These are phyloP conservation scores for Helobdella robusta DNA, from an alignment of 2,888 invertebrate species.

Conservation along the genomic window DNA sequence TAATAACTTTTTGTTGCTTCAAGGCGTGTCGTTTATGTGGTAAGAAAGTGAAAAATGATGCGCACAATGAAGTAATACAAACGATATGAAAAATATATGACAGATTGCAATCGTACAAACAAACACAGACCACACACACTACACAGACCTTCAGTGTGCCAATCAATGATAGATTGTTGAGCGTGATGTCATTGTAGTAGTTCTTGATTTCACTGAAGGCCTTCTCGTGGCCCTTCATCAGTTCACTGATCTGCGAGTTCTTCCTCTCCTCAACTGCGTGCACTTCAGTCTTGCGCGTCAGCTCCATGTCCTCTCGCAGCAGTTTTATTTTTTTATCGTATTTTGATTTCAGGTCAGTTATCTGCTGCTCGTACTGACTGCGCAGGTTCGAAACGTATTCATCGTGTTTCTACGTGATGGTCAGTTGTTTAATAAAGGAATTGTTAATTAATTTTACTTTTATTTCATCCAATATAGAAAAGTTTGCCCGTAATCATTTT, in stretches of 20 bases:
- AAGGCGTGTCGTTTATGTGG: too few species aligned
- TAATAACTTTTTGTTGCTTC: too few species aligned
- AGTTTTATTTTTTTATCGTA: slow-evolving; percentile 66
- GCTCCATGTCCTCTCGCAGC: slow-evolving; percentile 66
- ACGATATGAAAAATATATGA: background rate
- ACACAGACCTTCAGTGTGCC: slow-evolving; percentile 66
- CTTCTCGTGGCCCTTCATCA: slow-evolving; percentile 71
- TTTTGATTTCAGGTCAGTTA: slow-evolving; percentile 61
- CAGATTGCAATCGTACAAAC: too few species aligned
- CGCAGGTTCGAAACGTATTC: slow-evolving; percentile 56
- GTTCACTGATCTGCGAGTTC: slow-evolving; percentile 70
- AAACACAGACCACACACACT: too few species aligned
- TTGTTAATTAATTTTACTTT: too few species aligned
- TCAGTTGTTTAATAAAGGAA: too few species aligned
- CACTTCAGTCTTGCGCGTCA: slow-evolving; percentile 50
- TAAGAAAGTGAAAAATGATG: too few species aligned
- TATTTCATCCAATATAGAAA: too few species aligned
- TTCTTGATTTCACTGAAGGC: slow-evolving; percentile 81
- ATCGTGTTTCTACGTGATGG: slow-evolving; percentile 51
- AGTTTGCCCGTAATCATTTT: too few species aligned
- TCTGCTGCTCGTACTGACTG: slow-evolving; percentile 60
- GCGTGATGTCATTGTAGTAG: slow-evolving; percentile 86
- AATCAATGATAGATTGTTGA: slow-evolving; percentile 82
- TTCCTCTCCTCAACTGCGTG: slow-evolving; percentile 79
- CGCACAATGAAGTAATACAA: too few species aligned